These are phyloP conservation scores for Thecocarcelia acutangulata DNA, from an alignment of 2,888 invertebrate species.

Conservation along the genomic window DNA sequence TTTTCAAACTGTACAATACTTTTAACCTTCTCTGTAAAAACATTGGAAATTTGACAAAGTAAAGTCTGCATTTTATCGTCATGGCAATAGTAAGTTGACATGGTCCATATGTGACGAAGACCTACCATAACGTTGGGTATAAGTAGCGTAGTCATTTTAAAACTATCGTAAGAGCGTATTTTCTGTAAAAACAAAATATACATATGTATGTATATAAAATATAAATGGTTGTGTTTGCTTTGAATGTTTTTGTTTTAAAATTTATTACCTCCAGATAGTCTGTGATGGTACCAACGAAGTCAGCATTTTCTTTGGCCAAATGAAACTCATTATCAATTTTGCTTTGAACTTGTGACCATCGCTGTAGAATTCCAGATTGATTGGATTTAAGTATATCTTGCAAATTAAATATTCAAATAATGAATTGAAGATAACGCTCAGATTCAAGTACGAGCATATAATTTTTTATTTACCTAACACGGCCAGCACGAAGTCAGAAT, in stretches of 20 bases:
- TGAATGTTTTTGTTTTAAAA: background rate
- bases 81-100: conserved; percentile 91
- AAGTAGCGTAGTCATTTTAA: conserved; percentile 87
- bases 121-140: conserved; percentile 92
- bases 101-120: conserved; percentile 94
- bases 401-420: conserved; percentile 47
- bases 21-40: conserved; percentile 89
- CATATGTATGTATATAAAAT: too few species aligned
- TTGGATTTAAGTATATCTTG: conserved; percentile 79
- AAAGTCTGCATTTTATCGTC: conserved; percentile 94
- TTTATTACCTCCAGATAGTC: conserved; percentile 81
- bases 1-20: conserved; percentile 86
- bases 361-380: conserved; percentile 71
- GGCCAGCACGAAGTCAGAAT: conserved; percentile 83
- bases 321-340: conserved; percentile 75
- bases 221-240: conserved; percentile 8
- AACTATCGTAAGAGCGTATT: conserved; percentile 86
- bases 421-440: background rate
- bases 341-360: conserved; percentile 74
- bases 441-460: background rate
- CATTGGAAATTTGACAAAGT: conserved; percentile 91
- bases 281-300: conserved; percentile 80
- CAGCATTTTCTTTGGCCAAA: conserved; percentile 80
- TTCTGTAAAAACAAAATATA: conserved; percentile 83
- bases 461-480: conserved; percentile 72